Base-by-base conservation (phyloP, 2,797 vertebrate species). In the Diceros bicornis region DNA sequence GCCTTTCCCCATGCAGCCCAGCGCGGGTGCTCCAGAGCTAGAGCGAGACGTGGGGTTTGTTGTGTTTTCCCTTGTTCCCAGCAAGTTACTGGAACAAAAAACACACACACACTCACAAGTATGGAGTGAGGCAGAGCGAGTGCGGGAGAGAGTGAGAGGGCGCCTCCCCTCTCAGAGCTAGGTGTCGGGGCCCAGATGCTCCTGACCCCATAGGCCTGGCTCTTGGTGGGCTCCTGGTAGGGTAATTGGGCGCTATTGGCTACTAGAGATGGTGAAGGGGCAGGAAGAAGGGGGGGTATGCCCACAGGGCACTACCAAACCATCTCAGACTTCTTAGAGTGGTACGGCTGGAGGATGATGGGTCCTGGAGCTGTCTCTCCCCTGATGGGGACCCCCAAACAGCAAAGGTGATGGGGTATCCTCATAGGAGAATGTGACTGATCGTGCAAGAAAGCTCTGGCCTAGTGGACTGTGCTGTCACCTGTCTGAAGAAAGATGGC, bases 51-150 rank as follows among this genome's bases (percentile, higher is more conserved):
- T 89, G 94, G 97, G 87, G 97, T 74, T 96, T 93, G 88, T 68
- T 96, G 97, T 97, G 71, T 75, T 97, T 93, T 91, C 93, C 83
- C 97, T 97, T 97, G 97, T 97, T 98, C 94, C 91, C 91, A 98
- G 96, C 91, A 96, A 98, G 97, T 97, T 96, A 94, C 34, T 97
- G 92, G 90, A 97, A 98, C 97, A 95, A 95, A 32, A 96, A 71
- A 95, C 55, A 90, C 83, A 94, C 4, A 93, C 41, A 85, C 37
- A 34, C 90, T 50, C 62, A 52, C 72, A 66, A 34, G 27, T 82
- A 66, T 50, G 61, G 77, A 89, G 34, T 69, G 34, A 55, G 69
- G 93, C 93, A 89, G 50, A 55, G n/a, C 0, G 2, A 62, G 52
- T 0, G 0, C 0, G 3, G 50, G 41, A 87, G 64, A 59, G 62